Percentiles rank a stretch among this genome's conserved stretches.
Evolutionary conservation across 2,888 invertebrate genomes (phyloP).

Genomic region (Melitaea athalia): DNA sequence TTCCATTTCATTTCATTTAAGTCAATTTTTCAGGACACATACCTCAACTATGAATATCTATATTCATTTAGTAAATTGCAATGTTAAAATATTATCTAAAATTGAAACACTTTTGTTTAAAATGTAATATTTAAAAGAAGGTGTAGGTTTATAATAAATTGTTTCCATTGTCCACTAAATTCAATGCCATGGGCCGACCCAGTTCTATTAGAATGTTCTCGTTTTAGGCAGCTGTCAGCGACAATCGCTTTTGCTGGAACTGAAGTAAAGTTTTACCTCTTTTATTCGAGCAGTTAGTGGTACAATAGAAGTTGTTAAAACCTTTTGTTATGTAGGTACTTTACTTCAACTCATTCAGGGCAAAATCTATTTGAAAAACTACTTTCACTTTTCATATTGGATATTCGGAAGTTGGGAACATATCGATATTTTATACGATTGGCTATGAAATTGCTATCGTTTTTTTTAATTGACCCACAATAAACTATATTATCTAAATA

Average conservation of each 20-base stretch:
- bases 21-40: too few relatives aligned
- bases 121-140: neutral
- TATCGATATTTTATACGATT: too few relatives aligned
- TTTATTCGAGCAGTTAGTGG: constrained; percentile 14
- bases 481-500: too few relatives aligned
- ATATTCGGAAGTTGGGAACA: too few relatives aligned
- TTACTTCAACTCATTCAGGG: constrained; percentile 4
- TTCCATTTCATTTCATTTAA: too few relatives aligned
- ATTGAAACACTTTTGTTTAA: neutral
- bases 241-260: constrained; percentile 23
- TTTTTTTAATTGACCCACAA: too few relatives aligned
- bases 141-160: constrained; percentile 18
- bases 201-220: constrained; percentile 26
- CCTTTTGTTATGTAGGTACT: constrained; percentile 9
- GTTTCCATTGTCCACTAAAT: constrained; percentile 20
- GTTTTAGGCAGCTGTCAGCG: constrained; percentile 25
- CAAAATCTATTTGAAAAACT: neutral
- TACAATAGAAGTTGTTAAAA: constrained; percentile 15
- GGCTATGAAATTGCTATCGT: too few relatives aligned
- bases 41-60: too few relatives aligned
- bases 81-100: too few relatives aligned
- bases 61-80: too few relatives aligned
- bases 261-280: constrained; percentile 19
- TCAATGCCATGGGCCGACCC: constrained; percentile 21
- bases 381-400: neutral